These are phyloP conservation scores for Phaenicophaeus curvirostris DNA, from an alignment of 2,797 vertebrate genomes.

Conservation along the genomic window DNA sequence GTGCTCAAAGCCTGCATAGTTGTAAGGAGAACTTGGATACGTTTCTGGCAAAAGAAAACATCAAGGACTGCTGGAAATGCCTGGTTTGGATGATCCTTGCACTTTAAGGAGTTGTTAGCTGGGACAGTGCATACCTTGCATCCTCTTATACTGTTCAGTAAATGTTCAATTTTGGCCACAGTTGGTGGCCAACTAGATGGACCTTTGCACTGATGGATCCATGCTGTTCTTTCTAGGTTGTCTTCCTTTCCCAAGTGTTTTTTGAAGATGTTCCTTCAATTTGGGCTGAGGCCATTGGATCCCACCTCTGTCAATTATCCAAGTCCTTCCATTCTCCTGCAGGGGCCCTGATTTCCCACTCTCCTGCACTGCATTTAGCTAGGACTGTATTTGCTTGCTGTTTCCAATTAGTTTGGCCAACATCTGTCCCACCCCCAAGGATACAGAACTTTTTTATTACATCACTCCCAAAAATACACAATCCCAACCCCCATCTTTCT, in stretches of 20 bases:
- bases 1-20: rapidly evolving
- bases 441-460: background rate
- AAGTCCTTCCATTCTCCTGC: background rate
- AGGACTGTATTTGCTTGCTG: background rate
- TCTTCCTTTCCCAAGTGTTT: background rate
- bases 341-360: background rate
- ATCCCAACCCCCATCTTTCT: background rate
- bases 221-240: background rate
- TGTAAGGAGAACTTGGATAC: background rate
- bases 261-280: background rate
- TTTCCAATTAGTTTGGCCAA: constrained; percentile 20
- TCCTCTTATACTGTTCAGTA: background rate
- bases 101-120: background rate
- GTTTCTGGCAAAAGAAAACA: background rate
- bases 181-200: background rate
- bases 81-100: background rate
- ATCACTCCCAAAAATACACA: constrained; percentile 15
- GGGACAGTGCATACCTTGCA: background rate
- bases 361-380: background rate
- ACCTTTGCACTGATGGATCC: background rate
- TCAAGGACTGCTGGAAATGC: background rate
- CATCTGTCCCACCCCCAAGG: background rate
- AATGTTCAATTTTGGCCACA: background rate
- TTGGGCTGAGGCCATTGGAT: background rate
- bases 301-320: background rate